Percentiles rank a stretch among this genome's conserved stretches.
phyloP scores from a whole-genome alignment of 2,888 invertebrate species.

The Galeopsomyia nigrocyanea region DNA sequence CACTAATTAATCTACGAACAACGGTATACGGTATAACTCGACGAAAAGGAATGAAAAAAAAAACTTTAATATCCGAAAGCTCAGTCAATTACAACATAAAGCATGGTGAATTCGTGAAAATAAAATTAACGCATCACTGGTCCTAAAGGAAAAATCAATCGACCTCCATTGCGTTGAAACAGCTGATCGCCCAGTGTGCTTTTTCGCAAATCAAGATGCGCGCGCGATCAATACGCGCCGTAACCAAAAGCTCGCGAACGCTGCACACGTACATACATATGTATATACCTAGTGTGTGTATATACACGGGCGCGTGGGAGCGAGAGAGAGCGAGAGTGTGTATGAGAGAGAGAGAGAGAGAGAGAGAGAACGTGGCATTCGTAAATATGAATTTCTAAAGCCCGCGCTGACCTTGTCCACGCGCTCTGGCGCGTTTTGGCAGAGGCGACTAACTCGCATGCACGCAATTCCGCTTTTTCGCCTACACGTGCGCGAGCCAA shows the following conservation, averaged over 20 bases:
- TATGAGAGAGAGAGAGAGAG: slow-evolving; percentile 28
- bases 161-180: slow-evolving; percentile 1
- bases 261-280: neutral
- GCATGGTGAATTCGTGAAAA: neutral
- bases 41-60: too few relatives aligned
- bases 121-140: neutral
- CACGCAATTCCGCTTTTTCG: slow-evolving; percentile 45
- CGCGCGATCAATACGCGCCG: too few relatives aligned
- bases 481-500: slow-evolving; percentile 10
- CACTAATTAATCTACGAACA: too few relatives aligned
- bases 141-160: neutral
- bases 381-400: slow-evolving; percentile 43
- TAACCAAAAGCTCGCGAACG: slow-evolving; percentile 5
- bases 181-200: slow-evolving; percentile 9
- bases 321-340: slow-evolving; percentile 36
- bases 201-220: neutral
- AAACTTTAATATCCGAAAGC: too few relatives aligned
- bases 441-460: slow-evolving; percentile 20
- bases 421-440: slow-evolving; percentile 39
- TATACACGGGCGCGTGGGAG: slow-evolving; percentile 28
- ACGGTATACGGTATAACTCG: too few relatives aligned
- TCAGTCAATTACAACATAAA: too few relatives aligned
- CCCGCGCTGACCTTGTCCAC: slow-evolving; percentile 43
- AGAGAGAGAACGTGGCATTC: slow-evolving; percentile 32
- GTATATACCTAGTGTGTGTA: slow-evolving; percentile 1